Evolutionary conservation across 1,140 invertebrate genomes (phyloP).

Genomic region (Drosophila sp.): DNA sequence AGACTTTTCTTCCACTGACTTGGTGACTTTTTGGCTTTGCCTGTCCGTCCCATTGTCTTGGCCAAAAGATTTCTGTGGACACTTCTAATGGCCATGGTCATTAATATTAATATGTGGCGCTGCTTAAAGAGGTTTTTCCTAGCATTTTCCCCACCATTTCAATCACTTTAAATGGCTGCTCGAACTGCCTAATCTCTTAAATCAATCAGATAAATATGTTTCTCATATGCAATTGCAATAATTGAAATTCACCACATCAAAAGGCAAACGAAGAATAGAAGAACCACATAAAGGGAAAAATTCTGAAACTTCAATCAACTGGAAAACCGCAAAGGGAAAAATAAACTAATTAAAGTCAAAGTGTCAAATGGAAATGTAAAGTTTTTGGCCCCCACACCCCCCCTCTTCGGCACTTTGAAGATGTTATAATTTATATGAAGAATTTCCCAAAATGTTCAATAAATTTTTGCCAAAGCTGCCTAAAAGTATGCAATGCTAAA

Average conservation of each 20-base stretch:
- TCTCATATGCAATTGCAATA: constrained; percentile 52
- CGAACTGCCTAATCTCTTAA: neutral
- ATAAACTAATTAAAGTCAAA: constrained; percentile 50
- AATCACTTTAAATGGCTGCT: neutral
- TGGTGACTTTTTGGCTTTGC: constrained; percentile 51
- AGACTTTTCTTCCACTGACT: constrained; percentile 31
- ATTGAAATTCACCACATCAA: constrained; percentile 69
- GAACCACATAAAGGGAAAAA: constrained; percentile 37
- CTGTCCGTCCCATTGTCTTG: constrained; percentile 21
- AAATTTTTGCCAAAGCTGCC: constrained; percentile 51
- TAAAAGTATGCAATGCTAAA: constrained; percentile 70
- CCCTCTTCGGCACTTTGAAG: constrained; percentile 36
- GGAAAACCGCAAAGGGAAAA: constrained; percentile 18
- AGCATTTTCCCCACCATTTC: neutral
- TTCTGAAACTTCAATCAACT: constrained; percentile 9
- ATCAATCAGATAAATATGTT: neutral
- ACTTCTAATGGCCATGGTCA: constrained; percentile 34
- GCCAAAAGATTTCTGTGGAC: neutral
- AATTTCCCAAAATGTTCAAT: constrained; percentile 44
- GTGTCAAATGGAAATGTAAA: constrained; percentile 31
- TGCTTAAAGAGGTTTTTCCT: constrained; percentile 2
- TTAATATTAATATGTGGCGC: constrained; percentile 28
- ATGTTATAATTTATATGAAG: constrained; percentile 50
- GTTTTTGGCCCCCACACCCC: constrained; percentile 17
- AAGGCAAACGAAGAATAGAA: constrained; percentile 20